These are phyloP conservation scores for Gonioctena quinquepunctata DNA, from an alignment of 1,140 invertebrate species.

Conservation along the genomic window DNA sequence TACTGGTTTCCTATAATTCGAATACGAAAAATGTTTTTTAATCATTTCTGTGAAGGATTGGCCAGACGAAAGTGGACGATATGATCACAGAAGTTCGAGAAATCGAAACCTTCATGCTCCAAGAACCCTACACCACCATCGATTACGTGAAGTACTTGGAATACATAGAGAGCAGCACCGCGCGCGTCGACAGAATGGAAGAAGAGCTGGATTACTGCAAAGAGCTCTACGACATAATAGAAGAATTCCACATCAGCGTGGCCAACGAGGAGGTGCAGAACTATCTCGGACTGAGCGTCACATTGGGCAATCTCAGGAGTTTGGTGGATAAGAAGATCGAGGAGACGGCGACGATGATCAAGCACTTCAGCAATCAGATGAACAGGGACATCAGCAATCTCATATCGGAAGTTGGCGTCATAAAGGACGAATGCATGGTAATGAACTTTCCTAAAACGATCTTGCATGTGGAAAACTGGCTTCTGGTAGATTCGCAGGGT, in stretches of 20 bases:
- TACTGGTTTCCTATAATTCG: too few species aligned
- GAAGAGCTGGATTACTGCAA: constrained; percentile 68
- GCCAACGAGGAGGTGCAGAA: constrained; percentile 45
- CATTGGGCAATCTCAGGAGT: constrained; percentile 57
- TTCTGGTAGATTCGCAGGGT: too few species aligned
- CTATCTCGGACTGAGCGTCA: constrained; percentile 54
- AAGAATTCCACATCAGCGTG: constrained; percentile 68
- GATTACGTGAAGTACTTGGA: constrained; percentile 71
- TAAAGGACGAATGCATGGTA: constrained; percentile 67
- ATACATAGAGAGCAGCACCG: constrained; percentile 68
- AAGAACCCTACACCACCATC: constrained; percentile 64
- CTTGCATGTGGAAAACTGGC: too few species aligned
- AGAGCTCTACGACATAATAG: constrained; percentile 73
- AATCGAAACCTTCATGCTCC: constrained; percentile 64
- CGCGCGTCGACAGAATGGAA: constrained; percentile 67
- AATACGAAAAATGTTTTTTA: too few species aligned
- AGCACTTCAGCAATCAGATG: constrained; percentile 63
- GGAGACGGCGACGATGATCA: constrained; percentile 60
- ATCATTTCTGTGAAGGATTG: constrained; percentile 57
- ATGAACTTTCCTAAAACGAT: too few species aligned
- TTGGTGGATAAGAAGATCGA: constrained; percentile 62
- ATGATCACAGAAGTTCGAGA: constrained; percentile 65
- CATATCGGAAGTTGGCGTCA: constrained; percentile 67
- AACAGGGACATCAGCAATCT: constrained; percentile 67
- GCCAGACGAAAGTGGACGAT: constrained; percentile 63